phyloP scores from a whole-genome alignment of 2,797 vertebrate species.

The Coccyzus lansbergi region DNA sequence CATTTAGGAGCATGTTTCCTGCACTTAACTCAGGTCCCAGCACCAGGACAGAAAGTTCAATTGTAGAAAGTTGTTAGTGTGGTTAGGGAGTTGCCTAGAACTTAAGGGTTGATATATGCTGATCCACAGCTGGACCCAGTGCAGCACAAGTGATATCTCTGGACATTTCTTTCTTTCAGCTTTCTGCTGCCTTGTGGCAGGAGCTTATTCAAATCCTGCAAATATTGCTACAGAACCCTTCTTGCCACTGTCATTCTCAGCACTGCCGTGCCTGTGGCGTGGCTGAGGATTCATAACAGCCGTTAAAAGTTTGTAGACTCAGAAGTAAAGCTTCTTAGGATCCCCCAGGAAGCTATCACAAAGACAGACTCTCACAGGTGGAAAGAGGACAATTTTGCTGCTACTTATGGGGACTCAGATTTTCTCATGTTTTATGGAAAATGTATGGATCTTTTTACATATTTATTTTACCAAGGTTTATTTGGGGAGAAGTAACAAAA shows the following conservation, averaged over 20 bases:
- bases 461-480: background rate
- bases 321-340: background rate
- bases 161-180: background rate
- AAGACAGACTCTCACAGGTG: background rate
- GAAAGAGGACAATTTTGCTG: background rate
- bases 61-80: background rate
- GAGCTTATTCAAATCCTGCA: background rate
- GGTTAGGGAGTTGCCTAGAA: background rate
- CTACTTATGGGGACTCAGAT: background rate
- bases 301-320: background rate
- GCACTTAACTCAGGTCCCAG: fast-evolving
- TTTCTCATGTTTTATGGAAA: background rate
- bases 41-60: background rate
- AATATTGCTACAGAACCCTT: background rate
- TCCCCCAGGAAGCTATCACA: background rate
- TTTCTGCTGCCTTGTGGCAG: background rate
- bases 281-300: background rate
- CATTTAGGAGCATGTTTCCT: background rate
- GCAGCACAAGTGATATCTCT: background rate
- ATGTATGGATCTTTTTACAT: fast-evolving
- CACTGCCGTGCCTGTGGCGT: background rate
- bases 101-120: background rate
- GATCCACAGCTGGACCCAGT: background rate
- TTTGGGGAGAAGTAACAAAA: background rate
- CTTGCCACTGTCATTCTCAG: background rate